Evolutionary conservation across 2,113 vertebrate genomes (phyloP), one percentile per base, ranked within the genome.

Genomic region (Pedionomus torquatus): DNA sequence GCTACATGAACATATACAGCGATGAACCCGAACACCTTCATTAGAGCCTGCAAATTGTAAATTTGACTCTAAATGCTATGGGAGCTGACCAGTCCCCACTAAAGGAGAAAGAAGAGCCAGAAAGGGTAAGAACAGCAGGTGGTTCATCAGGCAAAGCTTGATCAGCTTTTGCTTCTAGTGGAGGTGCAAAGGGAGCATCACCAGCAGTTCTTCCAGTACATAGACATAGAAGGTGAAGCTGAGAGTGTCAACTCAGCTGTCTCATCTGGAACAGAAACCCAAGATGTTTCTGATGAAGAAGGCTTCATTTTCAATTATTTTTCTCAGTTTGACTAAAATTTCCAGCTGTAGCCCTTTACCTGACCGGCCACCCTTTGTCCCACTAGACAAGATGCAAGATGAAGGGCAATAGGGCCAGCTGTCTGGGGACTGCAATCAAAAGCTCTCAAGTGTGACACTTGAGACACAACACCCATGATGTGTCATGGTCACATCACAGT

Each of bases 91-190:
- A 92, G 0, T 43, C 23, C 35, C 69, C 51, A 78, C 31, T 5
- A 1, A 52, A 5, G 3, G 31, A 68, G 43, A 85, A 76, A 58
- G 37, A 43, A 79, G 25, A 65, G n/a, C 28, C 72, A 44, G 63
- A 88, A 80, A 44, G 17, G 37, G 17, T 61, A 55, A 58, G 19
- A 74, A 69, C 7, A n/a, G n/a, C 46, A 72, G 46, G 46, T 31
- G 16, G 52, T 21, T 88, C 83, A 33, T 70, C 51, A 20, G 39
- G 64, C 61, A 93, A 48, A 80, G 64, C 35, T 69, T 86, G 66
- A 35, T 92, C 81, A 48, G 65, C 30, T 24, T 89, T 95, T 86
- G 89, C 83, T 92, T 97, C 89, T 39, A 69, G 26, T 17, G 79
- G 41, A 55, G 52, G 28, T 7, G 4, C 58, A 58, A 96, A 66